A percentile compares a stretch with the other conserved stretches of the same genome.
Conservation (phyloP, 2,888 invertebrate genomes). For the Mythimna pallens region DNA sequence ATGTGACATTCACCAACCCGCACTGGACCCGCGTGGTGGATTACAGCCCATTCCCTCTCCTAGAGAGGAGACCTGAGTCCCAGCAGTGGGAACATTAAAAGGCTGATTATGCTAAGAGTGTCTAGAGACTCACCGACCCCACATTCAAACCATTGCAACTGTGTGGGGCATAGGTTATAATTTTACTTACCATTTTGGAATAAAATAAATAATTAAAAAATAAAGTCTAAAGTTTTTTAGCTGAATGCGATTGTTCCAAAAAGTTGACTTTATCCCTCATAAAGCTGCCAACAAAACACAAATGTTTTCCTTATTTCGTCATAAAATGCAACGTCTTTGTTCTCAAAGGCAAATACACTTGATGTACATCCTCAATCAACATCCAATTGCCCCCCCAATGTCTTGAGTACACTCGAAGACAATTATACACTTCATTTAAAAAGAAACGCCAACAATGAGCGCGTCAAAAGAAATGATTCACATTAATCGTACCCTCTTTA, state of each 20-base stretch:
- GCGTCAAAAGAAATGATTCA: slow-evolving; percentile 78
- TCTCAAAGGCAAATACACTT: slow-evolving; percentile 39
- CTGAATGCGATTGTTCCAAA: slow-evolving; percentile 3
- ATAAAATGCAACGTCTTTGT: slow-evolving; percentile 53
- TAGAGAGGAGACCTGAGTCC: too few species aligned
- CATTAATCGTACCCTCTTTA: slow-evolving; percentile 78
- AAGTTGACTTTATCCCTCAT: slow-evolving; percentile 6
- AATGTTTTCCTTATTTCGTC: slow-evolving; percentile 46
- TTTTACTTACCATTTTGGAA: too few species aligned
- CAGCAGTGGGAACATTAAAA: too few species aligned
- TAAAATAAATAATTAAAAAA: too few species aligned
- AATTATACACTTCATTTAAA: slow-evolving; percentile 69
- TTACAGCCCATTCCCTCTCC: too few species aligned
- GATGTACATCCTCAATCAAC: slow-evolving; percentile 53
- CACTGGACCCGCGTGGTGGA: too few species aligned
- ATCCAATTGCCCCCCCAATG: slow-evolving; percentile 55
- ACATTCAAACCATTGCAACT: too few species aligned
- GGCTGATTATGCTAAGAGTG: too few species aligned
- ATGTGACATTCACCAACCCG: too few species aligned
- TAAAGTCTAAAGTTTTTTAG: background rate
- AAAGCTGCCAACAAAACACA: slow-evolving; percentile 31
- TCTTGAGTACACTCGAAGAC: slow-evolving; percentile 64
- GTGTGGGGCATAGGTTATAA: too few species aligned
- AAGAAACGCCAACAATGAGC: slow-evolving; percentile 69
- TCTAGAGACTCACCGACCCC: too few species aligned